phyloP scores from a whole-genome alignment of 2,888 invertebrate genomes.

The Elegia similella region DNA sequence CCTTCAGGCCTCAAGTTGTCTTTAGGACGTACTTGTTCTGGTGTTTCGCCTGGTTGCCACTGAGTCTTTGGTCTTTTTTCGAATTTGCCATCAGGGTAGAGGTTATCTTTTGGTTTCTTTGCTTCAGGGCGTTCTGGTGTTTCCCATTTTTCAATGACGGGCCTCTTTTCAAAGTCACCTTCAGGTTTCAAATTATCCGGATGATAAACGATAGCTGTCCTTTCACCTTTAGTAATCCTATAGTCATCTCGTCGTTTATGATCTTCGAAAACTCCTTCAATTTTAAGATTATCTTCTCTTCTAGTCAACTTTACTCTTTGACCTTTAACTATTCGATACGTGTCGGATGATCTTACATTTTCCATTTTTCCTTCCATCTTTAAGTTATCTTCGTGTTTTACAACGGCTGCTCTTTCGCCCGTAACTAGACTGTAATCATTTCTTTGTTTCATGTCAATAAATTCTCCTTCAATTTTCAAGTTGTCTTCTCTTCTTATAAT shows the following conservation, averaged over 20 bases:
- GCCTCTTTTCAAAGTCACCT: slow-evolving; percentile 69
- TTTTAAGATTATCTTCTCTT: slow-evolving; percentile 81
- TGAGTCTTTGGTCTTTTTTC: slow-evolving; percentile 40
- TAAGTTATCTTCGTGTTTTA: slow-evolving; percentile 84
- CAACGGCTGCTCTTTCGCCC: slow-evolving; percentile 76
- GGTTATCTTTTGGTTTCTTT: slow-evolving; percentile 61
- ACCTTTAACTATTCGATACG: slow-evolving; percentile 77
- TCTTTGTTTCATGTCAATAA: slow-evolving; percentile 78
- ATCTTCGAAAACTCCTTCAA: slow-evolving; percentile 85
- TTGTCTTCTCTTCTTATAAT: slow-evolving; percentile 84
- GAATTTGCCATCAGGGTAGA: slow-evolving; percentile 76
- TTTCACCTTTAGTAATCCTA: slow-evolving; percentile 78
- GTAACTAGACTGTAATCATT: slow-evolving; percentile 77
- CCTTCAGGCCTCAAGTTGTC: slow-evolving; percentile 80
- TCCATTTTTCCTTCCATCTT: slow-evolving; percentile 83
- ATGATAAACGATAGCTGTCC: slow-evolving; percentile 78
- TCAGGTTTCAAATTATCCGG: slow-evolving; percentile 80
- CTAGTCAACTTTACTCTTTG: slow-evolving; percentile 78
- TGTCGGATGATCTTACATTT: slow-evolving; percentile 76
- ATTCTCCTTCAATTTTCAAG: slow-evolving; percentile 82
- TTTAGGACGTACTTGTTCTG: slow-evolving; percentile 73
- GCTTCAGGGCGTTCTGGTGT: slow-evolving; percentile 24
- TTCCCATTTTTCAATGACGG: slow-evolving; percentile 38
- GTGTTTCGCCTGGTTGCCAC: slow-evolving; percentile 65
- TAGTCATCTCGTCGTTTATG: slow-evolving; percentile 81